Base-by-base conservation (phyloP, 2,888 invertebrate genomes). In the Agriopis leucophaearia region DNA sequence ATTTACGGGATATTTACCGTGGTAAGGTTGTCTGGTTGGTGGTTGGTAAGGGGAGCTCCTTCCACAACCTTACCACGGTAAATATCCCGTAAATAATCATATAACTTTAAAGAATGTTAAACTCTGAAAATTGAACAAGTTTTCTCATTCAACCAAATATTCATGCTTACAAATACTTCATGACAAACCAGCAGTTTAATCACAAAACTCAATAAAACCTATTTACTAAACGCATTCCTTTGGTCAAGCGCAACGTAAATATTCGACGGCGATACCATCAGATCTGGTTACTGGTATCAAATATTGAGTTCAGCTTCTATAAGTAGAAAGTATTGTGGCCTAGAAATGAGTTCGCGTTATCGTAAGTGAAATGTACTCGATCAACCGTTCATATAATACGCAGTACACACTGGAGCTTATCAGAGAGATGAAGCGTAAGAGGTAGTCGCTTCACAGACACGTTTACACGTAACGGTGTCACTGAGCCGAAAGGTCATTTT, bases 281-380 rank as follows among this genome's bases (percentile, higher is more conserved):
- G 47, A 59, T 59, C 58, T 59, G 58, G 58, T 64, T 50, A 55
- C 69, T 54, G 51, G 59, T 56, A 66, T 55, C 59, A 50, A 55
- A 48, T 58, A 66, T 66, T 51, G 66, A 74, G 71, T 64, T 54
- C 69, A 61, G 64, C 45, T 66, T 60, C 68, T 70, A 70, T 67
- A 71, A 68, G 69, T 74, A 75, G 74, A 75, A 75, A 75, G 73
- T 73, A 70, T 64, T 36, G 63, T 72, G 74, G 62, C 74, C 73
- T 73, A 74, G 73, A 75, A 73, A 68, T 56, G 57, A 66, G 47
- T 51, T 64, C 57, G 64, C 70, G 63, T 71, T 74, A 74, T 74
- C 74, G 70, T 60, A 71, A 74, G 73, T 73, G 73, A 74, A 73
- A 74, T 71, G 74, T 73, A 71, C 70, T 73, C 72, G 64, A 74